Base-by-base conservation (phyloP, 2,113 vertebrate genomes). In the Gopherus flavomarginatus region DNA sequence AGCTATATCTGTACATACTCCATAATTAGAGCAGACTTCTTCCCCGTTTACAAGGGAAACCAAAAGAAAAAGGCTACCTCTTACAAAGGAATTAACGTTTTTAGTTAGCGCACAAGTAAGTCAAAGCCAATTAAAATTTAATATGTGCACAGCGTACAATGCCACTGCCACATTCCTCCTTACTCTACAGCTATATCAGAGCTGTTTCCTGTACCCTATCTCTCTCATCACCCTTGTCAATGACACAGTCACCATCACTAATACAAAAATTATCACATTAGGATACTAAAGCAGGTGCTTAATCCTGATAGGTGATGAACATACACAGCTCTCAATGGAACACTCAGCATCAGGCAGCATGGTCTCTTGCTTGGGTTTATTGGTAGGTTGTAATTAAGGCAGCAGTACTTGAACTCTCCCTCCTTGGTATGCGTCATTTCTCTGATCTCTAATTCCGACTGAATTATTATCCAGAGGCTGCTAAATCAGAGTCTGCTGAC, bases 141-240 rank as follows among this genome's bases (percentile, higher is more conserved):
- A 21, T 80, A 38, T 87, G 0, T 53, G 44, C 53, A 56, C 14
- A 83, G 38, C 27, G 4, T 8, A 38, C 44, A 53, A 0, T 0
- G 14, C 62, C 81, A 52, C 0, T 11, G 29, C 50, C 52, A 19
- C 3, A 75, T 42, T 79, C 4, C 22, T 87, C n/a, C 38, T 89
- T 65, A 44, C 0, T 0, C 13, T n/a, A 83, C 1, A 1, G 26
- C 57, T 81, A 17, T 69, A 29, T 44, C 2, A 0, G 53, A 92
- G 49, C 77, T 91, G 81, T 69, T 87, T 88, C 81, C 81, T 88
- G 19, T 53, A 50, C 29, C 19, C 29, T 69, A 1, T 47, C 31
- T 72, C 62, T 14, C 12, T 62, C 29, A 29, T 62, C 57, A 26
- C 49, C 29, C 62, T 26, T 21, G 10, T 78, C 19, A 90, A 53